Evolutionary conservation across 1,140 invertebrate species (phyloP).

Genomic region (Ceratoteleas bidentatus): DNA sequence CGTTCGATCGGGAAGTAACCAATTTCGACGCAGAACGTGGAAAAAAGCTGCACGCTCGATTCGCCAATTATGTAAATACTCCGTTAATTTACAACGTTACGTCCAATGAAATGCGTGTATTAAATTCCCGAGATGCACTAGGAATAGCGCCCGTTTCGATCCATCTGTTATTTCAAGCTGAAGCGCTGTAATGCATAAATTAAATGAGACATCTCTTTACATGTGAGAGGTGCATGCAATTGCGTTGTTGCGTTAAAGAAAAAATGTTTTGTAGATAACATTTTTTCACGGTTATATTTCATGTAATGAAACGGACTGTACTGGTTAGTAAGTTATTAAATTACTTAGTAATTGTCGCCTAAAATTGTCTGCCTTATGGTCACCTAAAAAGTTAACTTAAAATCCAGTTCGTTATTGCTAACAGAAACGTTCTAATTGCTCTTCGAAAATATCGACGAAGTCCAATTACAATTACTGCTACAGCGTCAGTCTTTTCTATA

Average conservation of each 20-base stretch:
- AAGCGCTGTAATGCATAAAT: slow-evolving; percentile 17
- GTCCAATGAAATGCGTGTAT: slow-evolving; percentile 8
- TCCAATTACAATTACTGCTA: background rate
- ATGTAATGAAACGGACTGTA: background rate
- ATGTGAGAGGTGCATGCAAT: slow-evolving; percentile 3
- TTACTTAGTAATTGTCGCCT: too few relatives aligned
- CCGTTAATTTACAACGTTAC: slow-evolving; percentile 2
- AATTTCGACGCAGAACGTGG: background rate
- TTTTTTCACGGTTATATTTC: background rate
- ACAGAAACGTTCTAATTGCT: too few relatives aligned
- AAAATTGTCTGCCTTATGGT: too few relatives aligned
- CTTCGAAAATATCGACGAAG: too few relatives aligned
- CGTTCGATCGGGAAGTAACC: background rate
- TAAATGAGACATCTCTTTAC: slow-evolving; percentile 14
- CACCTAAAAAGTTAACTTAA: too few relatives aligned
- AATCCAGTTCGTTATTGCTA: too few relatives aligned
- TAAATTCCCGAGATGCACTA: slow-evolving; percentile 10
- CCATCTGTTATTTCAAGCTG: slow-evolving; percentile 7
- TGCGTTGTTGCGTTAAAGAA: background rate
- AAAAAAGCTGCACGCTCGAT: background rate
- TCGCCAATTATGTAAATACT: slow-evolving; percentile 6
- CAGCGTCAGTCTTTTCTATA: background rate
- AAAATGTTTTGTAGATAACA: background rate
- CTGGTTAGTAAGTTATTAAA: too few relatives aligned
- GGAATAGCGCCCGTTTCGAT: slow-evolving; percentile 9